Evolutionary conservation across 2,797 vertebrate species (phyloP), one percentile per base, ranked within the genome.

Genomic region (Clangula hyemalis): DNA sequence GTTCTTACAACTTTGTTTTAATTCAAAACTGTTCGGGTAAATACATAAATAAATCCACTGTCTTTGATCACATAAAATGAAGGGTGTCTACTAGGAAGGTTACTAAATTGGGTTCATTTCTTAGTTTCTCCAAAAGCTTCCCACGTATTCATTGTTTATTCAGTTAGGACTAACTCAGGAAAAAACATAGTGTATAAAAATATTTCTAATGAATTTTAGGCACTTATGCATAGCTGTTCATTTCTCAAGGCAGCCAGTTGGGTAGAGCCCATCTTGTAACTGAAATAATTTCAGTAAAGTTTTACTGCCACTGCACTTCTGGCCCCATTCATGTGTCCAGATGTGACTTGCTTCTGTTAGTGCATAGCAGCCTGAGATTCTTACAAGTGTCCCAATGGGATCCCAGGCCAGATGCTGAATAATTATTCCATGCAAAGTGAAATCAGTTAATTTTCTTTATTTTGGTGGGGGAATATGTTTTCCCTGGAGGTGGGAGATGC

Each of bases 371-470:
- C 17, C 41, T 53, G 32, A 6, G 10, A 8, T n/a, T 68, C 62
- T 20, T 3, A 19, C 13, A 24, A 47, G 3, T 0, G 2, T n/a
- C 69, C 41, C 0, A 0, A 22, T 38, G 17, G 17, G 17, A 6
- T 39, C 39, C 6, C 28, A 70, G 34, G 54, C 4, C 28, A 65
- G 25, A 10, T 53, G 21, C 8, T 47, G 10, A 30, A 7, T 7
- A 65, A 34, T 8, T 60, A 22, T 61, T 32, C 24, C 19, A 19
- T 5, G 3, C 1, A 30, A 75, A 77, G 56, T 24, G 4, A 57
- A 81, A 32, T 6, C 6, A 18, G 0, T 5, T 64, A 47, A 20
- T 45, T 27, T 1, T 36, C 5, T 66, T 77, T 38, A 4, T 61
- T 10, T 47, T 24, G 17, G 2, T 72, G 19, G 17, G 17, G 38